These are phyloP conservation scores for Zosterops hypoxanthus DNA, from an alignment of 2,113 vertebrate genomes.

Conservation along the genomic window DNA sequence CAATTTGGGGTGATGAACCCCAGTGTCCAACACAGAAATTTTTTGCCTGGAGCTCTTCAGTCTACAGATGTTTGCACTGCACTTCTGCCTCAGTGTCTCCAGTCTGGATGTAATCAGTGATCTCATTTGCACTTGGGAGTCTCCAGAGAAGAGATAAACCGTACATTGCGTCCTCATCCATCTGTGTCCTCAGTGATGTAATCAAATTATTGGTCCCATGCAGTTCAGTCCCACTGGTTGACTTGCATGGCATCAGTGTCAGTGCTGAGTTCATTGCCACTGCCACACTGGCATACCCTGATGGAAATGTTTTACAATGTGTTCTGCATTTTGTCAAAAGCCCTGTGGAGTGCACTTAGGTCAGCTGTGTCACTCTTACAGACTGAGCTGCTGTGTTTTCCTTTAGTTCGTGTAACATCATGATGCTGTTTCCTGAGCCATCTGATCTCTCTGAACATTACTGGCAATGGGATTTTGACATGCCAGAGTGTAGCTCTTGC, in stretches of 20 bases:
- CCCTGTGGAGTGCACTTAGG: not conserved
- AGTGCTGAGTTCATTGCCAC: not conserved
- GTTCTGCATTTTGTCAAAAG: conserved; percentile 3
- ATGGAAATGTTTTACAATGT: not conserved
- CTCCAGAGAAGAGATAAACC: conserved; percentile 14
- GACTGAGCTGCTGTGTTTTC: not conserved
- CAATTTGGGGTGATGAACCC: not conserved
- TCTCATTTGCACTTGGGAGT: conserved; percentile 26
- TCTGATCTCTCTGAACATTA: not conserved
- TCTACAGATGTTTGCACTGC: not conserved
- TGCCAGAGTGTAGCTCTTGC: not conserved
- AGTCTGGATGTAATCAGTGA: conserved; percentile 54
- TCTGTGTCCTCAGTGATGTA: conserved; percentile 15
- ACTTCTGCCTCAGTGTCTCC: conserved; percentile 26
- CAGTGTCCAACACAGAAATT: not conserved
- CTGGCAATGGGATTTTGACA: not conserved
- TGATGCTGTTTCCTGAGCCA: not conserved
- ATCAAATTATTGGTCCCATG: not conserved
- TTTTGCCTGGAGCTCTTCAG: not conserved
- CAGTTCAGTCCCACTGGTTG: not conserved
- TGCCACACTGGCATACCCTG: not conserved
- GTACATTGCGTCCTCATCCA: not conserved
- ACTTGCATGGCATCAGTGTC: not conserved
- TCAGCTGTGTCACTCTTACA: not conserved
- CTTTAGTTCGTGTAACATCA: not conserved